Evolutionary conservation across 2,797 vertebrate genomes (phyloP).

Genomic region (Pteronotus mesoamericanus): DNA sequence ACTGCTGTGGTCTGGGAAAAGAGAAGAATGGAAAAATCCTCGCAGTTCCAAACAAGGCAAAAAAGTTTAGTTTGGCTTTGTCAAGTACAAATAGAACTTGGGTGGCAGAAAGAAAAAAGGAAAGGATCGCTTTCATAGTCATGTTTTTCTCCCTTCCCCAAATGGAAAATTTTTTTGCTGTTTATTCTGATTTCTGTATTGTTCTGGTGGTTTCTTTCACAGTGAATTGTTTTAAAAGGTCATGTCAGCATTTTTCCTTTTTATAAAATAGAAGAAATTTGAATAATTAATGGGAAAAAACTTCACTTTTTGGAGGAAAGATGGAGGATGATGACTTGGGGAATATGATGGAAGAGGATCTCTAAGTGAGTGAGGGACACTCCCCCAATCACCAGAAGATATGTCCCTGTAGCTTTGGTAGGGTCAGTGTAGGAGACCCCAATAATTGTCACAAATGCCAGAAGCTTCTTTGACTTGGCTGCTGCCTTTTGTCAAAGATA

Average conservation of each 20-base stretch:
- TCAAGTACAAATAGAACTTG: conserved; percentile 50
- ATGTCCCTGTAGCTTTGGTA: neutral
- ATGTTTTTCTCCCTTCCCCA: neutral
- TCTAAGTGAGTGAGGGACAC: neutral
- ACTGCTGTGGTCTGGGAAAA: neutral
- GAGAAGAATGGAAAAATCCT: conserved; percentile 37
- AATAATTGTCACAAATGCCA: neutral
- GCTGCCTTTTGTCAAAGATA: neutral
- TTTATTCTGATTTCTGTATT: conserved; percentile 24
- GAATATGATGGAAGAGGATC: neutral
- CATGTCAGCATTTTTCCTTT: neutral
- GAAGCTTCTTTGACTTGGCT: neutral
- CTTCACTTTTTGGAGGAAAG: neutral
- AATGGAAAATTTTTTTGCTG: neutral
- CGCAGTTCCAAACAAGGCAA: neutral
- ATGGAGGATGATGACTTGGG: neutral
- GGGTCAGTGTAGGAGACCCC: neutral
- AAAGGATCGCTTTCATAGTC: neutral
- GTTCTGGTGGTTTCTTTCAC: neutral
- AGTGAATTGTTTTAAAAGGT: conserved; percentile 9
- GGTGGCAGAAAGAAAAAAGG: conserved; percentile 29
- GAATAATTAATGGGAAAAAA: neutral
- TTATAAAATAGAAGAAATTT: neutral
- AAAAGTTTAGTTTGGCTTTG: neutral
- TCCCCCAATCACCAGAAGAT: neutral